These are phyloP conservation scores for Zeus faber DNA, from an alignment of 2,113 vertebrate genomes.

Conservation along the genomic window DNA sequence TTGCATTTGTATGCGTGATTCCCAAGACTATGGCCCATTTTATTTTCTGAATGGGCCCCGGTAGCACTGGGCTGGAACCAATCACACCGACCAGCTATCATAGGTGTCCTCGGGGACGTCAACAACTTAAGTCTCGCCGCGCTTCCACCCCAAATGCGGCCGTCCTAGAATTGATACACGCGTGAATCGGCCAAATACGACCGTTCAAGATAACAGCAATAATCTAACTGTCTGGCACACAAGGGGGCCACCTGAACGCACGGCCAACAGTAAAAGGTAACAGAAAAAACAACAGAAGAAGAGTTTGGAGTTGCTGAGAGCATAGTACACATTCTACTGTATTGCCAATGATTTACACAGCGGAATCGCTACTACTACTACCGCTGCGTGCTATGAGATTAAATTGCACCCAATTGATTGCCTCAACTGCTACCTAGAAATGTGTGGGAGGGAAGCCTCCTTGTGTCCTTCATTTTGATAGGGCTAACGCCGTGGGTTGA, in stretches of 20 bases:
- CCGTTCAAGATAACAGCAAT: slow-evolving; percentile 31
- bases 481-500: too few species aligned
- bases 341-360: too few species aligned
- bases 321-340: too few species aligned
- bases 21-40: slow-evolving; percentile 57
- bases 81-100: slow-evolving; percentile 68
- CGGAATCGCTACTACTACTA: too few species aligned
- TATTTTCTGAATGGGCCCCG: slow-evolving; percentile 75
- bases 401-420: too few species aligned
- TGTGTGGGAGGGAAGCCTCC: too few species aligned
- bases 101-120: slow-evolving; percentile 62
- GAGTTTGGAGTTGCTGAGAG: too few species aligned
- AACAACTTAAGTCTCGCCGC: slow-evolving; percentile 47
- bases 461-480: too few species aligned
- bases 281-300: slow-evolving; percentile 12
- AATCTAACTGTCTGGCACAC: slow-evolving; percentile 42
- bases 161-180: slow-evolving; percentile 55
- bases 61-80: slow-evolving; percentile 67
- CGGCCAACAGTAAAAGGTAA: too few species aligned
- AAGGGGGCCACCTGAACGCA: slow-evolving; percentile 25
- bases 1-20: slow-evolving; percentile 59
- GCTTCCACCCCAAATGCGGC: slow-evolving; percentile 51
- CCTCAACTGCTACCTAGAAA: too few species aligned
- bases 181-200: slow-evolving; percentile 58
- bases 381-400: too few species aligned